A percentile compares a stretch with the other conserved stretches of the same genome.
These are phyloP conservation scores for Poecilia velifera DNA, from an alignment of 2,797 vertebrate genomes.

Conservation along the genomic window DNA sequence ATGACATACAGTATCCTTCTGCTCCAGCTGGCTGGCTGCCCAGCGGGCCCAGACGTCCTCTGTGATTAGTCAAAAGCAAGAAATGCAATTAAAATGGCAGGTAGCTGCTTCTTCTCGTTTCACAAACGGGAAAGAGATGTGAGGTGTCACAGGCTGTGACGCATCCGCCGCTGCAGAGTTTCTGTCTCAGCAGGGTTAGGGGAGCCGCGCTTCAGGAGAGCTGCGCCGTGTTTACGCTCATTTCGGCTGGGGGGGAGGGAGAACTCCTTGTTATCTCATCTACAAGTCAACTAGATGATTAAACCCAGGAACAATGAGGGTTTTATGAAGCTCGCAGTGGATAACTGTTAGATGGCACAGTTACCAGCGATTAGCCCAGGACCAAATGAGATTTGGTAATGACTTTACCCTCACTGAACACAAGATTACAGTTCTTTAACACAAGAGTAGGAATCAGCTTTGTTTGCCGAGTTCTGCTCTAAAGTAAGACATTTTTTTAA, in stretches of 20 bases:
- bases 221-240: slow-evolving; percentile 49
- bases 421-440: background rate
- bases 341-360: background rate
- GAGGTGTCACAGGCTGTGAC: slow-evolving; percentile 57
- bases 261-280: slow-evolving; percentile 52
- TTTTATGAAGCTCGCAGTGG: slow-evolving; percentile 34
- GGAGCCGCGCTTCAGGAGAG: slow-evolving; percentile 46
- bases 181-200: slow-evolving; percentile 44
- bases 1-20: slow-evolving; percentile 72
- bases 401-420: background rate
- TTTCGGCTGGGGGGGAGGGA: slow-evolving; percentile 1
- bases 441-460: background rate
- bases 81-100: slow-evolving; percentile 83
- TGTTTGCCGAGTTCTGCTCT: background rate
- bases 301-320: slow-evolving; percentile 6
- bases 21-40: slow-evolving; percentile 73
- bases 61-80: slow-evolving; percentile 78
- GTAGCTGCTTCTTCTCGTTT: slow-evolving; percentile 82
- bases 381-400: background rate
- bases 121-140: slow-evolving; percentile 62
- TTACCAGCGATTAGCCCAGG: background rate
- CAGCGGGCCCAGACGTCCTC: slow-evolving; percentile 70
- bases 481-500: background rate
- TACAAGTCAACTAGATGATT: slow-evolving; percentile 48
- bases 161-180: slow-evolving; percentile 22